Conservation (phyloP, 2,797 vertebrate genomes). For the Moxostoma hubbsi region DNA sequence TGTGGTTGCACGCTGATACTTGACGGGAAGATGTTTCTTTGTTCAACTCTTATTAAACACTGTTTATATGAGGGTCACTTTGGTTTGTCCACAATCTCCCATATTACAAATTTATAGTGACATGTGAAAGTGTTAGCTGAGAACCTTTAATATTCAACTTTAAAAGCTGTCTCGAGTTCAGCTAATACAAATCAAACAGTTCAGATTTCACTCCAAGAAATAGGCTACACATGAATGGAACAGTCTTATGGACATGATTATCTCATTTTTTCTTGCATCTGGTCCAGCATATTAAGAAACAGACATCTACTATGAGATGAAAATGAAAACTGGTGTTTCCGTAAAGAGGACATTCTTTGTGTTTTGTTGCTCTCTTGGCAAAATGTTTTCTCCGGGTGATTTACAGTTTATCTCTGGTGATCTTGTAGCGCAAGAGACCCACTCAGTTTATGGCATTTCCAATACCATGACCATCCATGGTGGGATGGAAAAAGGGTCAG, state of each 20-base stretch:
- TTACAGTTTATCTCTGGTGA: conserved; percentile 59
- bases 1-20: conserved; percentile 29
- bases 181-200: conserved; percentile 1
- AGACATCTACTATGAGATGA: neutral
- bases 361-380: neutral
- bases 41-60: conserved; percentile 20
- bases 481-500: conserved; percentile 56
- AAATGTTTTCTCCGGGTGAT: neutral
- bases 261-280: neutral
- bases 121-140: conserved; percentile 41
- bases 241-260: conserved; percentile 6
- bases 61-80: conserved; percentile 27
- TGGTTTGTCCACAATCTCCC: conserved; percentile 37
- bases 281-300: conserved; percentile 3
- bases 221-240: neutral
- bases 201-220: neutral
- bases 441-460: conserved; percentile 69
- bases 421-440: conserved; percentile 66
- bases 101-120: conserved; percentile 18
- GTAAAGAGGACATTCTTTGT: conserved; percentile 6
- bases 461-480: conserved; percentile 57
- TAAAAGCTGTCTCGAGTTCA: conserved; percentile 4
- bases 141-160: conserved; percentile 1
- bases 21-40: conserved; percentile 33
- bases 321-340: neutral